Evolutionary conservation across 2,888 invertebrate species (phyloP).

Genomic region (Macrophya annulata): DNA sequence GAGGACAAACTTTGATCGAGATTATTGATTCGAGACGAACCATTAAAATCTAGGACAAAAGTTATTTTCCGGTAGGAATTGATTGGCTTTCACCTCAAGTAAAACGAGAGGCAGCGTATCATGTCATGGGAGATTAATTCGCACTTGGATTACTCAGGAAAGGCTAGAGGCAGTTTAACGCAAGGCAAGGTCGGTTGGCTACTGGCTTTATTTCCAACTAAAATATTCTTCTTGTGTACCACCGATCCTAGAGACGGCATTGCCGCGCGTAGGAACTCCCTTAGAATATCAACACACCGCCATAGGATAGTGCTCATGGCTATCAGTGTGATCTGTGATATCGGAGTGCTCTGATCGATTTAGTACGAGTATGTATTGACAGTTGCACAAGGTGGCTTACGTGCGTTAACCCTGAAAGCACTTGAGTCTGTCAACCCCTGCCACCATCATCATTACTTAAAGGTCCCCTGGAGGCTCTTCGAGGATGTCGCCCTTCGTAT

Average conservation of each 20-base stretch:
- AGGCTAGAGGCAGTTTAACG: neutral
- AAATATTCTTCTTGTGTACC: slow-evolving; percentile 46
- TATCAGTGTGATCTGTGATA: slow-evolving; percentile 58
- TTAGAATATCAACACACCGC: slow-evolving; percentile 62
- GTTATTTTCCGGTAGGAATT: neutral
- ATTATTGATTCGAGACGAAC: slow-evolving; percentile 5
- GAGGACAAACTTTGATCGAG: neutral
- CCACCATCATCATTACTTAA: slow-evolving; percentile 19
- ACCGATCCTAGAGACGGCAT: slow-evolving; percentile 40
- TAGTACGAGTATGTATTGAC: slow-evolving; percentile 58
- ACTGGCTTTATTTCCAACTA: neutral
- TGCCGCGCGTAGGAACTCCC: slow-evolving; percentile 15
- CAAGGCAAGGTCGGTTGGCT: slow-evolving; percentile 28
- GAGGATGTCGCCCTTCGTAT: slow-evolving; percentile 24
- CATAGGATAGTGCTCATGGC: slow-evolving; percentile 54
- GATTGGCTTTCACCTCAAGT: slow-evolving; percentile 24
- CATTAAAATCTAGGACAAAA: slow-evolving; percentile 5
- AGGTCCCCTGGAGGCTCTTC: slow-evolving; percentile 4
- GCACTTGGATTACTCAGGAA: neutral
- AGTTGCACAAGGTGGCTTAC: slow-evolving; percentile 61
- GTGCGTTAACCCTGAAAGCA: slow-evolving; percentile 64
- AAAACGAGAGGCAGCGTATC: neutral
- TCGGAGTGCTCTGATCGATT: slow-evolving; percentile 61
- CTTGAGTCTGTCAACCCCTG: slow-evolving; percentile 34
- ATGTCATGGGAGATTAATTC: slow-evolving; percentile 31